These are phyloP conservation scores for Merluccius polli DNA, from an alignment of 2,797 vertebrate species.

Conservation along the genomic window DNA sequence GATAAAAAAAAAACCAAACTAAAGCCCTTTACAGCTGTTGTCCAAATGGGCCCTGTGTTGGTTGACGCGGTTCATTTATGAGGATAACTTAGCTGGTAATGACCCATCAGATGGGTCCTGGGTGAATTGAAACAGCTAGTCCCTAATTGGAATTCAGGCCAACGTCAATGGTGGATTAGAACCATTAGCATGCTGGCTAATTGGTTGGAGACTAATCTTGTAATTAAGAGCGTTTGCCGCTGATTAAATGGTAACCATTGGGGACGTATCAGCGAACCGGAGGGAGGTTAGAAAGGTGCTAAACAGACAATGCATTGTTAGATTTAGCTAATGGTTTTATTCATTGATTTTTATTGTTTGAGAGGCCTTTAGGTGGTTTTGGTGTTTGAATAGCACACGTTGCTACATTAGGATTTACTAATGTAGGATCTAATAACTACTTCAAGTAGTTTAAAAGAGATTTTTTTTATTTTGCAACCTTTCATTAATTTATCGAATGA, in stretches of 20 bases:
- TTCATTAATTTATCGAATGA: not conserved
- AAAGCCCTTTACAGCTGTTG: conserved; percentile 36
- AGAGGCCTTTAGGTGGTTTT: not conserved
- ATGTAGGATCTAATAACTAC: too few species aligned
- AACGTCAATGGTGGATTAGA: conserved; percentile 69
- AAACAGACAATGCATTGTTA: conserved; percentile 48
- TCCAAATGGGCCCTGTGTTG: conserved; percentile 58
- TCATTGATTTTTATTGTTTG: not conserved
- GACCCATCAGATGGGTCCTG: conserved; percentile 65
- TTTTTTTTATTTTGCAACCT: not conserved
- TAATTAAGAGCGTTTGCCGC: conserved; percentile 78
- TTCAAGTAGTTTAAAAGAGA: conserved; percentile 14
- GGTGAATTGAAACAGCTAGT: conserved; percentile 66
- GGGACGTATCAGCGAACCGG: conserved; percentile 60
- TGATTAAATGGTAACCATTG: conserved; percentile 75
- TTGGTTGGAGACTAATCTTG: conserved; percentile 76
- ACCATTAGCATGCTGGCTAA: conserved; percentile 71
- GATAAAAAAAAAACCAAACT: conserved; percentile 58
- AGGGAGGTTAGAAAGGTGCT: conserved; percentile 44
- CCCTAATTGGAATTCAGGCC: conserved; percentile 71
- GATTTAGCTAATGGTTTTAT: conserved; percentile 35
- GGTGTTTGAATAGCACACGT: conserved; percentile 21
- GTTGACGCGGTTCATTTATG: conserved; percentile 69
- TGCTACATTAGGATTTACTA: not conserved
- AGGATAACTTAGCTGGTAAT: conserved; percentile 72